A percentile compares a stretch with the other conserved stretches of the same genome.
These are phyloP conservation scores for Columba janthina DNA, from an alignment of 2,113 vertebrate genomes.

Conservation along the genomic window DNA sequence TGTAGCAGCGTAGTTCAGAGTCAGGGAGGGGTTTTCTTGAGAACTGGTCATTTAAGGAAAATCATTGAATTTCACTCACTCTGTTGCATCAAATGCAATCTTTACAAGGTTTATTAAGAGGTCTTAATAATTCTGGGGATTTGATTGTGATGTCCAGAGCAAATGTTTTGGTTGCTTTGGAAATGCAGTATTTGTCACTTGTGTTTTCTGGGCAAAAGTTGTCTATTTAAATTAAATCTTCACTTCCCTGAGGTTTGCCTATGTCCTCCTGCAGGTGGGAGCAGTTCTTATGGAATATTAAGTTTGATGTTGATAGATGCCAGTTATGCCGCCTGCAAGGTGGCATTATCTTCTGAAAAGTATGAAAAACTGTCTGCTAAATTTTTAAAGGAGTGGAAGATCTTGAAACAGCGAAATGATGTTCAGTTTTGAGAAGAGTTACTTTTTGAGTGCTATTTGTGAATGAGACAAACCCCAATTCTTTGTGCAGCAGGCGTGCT, in stretches of 20 bases:
- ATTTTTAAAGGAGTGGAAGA: neutral
- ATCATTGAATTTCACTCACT: neutral
- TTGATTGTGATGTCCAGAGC: neutral
- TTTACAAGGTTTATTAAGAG: neutral
- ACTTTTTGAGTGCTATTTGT: neutral
- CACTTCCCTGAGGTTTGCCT: neutral
- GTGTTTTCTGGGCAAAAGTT: slow-evolving; percentile 6
- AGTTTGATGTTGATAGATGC: slow-evolving; percentile 13
- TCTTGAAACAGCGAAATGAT: neutral
- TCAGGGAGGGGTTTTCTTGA: neutral
- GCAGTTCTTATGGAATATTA: neutral
- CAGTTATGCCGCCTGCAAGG: neutral
- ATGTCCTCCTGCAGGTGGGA: neutral
- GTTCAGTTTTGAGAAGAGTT: neutral
- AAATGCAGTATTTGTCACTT: slow-evolving; percentile 13
- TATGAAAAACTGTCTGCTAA: neutral
- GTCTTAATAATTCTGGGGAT: neutral
- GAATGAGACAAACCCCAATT: neutral
- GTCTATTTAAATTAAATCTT: slow-evolving; percentile 38
- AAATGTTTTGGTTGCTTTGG: neutral
- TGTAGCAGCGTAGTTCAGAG: neutral
- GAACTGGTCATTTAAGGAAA: neutral
- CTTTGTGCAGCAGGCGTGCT: neutral
- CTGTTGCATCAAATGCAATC: rapidly evolving
- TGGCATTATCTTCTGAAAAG: neutral